A percentile compares a stretch with the other conserved stretches of the same genome.
phyloP scores from a whole-genome alignment of 2,888 invertebrate genomes.

The Panopea generosa region DNA sequence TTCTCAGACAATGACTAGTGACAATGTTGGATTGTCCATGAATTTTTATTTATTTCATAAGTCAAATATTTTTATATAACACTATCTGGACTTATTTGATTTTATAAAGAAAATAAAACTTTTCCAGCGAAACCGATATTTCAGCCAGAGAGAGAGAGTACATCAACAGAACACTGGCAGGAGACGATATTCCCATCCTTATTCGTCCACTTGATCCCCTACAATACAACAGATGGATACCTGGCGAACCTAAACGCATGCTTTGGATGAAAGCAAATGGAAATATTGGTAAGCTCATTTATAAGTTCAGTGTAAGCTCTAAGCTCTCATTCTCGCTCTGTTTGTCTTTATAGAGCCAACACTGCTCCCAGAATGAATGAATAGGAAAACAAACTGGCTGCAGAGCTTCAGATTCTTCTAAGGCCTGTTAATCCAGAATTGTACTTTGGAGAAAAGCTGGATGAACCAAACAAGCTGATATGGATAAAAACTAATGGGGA shows the following conservation, averaged over 20 bases:
- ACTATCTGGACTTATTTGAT: too few relatives aligned
- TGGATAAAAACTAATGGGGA: constrained; percentile 81
- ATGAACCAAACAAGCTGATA: constrained; percentile 70
- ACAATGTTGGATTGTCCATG: too few relatives aligned
- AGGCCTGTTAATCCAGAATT: constrained; percentile 70
- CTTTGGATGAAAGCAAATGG: constrained; percentile 81
- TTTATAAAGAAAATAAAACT: too few relatives aligned
- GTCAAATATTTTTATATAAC: too few relatives aligned
- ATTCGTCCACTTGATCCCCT: constrained; percentile 72
- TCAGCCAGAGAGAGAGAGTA: constrained; percentile 53
- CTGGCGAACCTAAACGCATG: constrained; percentile 70
- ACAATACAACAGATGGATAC: constrained; percentile 44
- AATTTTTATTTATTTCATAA: too few relatives aligned
- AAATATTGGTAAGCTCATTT: constrained; percentile 74
- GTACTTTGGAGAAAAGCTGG: constrained; percentile 47
- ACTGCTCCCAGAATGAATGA: too few relatives aligned
- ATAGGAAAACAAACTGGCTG: constrained; percentile 40
- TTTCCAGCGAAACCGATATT: constrained; percentile 39
- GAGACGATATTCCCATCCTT: constrained; percentile 70
- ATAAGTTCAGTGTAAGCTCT: not conserved
- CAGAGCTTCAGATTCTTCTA: constrained; percentile 69
- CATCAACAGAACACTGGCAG: constrained; percentile 59
- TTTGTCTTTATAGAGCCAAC: too few relatives aligned
- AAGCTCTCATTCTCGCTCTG: too few relatives aligned
- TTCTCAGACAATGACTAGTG: too few relatives aligned